Evolutionary conservation across 2,797 vertebrate species (phyloP).

Genomic region (Chaetophractus vellerosus): DNA sequence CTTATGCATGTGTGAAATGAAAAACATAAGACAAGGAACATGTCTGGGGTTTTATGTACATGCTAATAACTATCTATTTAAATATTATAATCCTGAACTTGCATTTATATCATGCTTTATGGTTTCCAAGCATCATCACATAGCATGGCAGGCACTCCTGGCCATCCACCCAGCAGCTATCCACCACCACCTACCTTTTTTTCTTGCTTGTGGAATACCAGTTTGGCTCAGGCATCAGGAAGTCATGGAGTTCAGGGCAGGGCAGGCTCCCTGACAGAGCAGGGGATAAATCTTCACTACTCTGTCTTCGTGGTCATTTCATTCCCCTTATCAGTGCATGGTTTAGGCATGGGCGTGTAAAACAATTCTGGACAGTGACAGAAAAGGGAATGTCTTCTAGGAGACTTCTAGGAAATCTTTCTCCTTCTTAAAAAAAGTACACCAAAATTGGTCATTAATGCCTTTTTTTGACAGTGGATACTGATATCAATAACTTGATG

Average conservation of each 20-base stretch:
- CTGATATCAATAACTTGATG: neutral
- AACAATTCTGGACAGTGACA: neutral
- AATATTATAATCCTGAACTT: neutral
- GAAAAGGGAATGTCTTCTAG: neutral
- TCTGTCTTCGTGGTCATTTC: no score
- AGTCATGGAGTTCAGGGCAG: neutral
- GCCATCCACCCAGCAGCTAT: neutral
- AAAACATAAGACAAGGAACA: neutral
- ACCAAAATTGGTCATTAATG: neutral
- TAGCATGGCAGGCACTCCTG: neutral
- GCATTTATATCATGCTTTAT: neutral
- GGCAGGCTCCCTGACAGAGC: neutral
- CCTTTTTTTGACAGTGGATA: constrained; percentile 3
- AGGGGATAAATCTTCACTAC: neutral
- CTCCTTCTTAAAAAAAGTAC: neutral
- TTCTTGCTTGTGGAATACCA: neutral
- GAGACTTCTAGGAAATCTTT: constrained; percentile 38
- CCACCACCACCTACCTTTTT: neutral
- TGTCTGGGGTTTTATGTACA: neutral
- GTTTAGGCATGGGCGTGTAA: neutral
- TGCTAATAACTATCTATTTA: neutral
- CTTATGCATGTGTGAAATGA: neutral
- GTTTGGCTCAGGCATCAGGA: neutral
- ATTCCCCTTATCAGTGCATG: neutral
- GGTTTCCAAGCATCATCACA: neutral